Percentiles rank a stretch among this genome's conserved stretches.
phyloP scores from a whole-genome alignment of 2,113 vertebrate species.

The Lepus europaeus region DNA sequence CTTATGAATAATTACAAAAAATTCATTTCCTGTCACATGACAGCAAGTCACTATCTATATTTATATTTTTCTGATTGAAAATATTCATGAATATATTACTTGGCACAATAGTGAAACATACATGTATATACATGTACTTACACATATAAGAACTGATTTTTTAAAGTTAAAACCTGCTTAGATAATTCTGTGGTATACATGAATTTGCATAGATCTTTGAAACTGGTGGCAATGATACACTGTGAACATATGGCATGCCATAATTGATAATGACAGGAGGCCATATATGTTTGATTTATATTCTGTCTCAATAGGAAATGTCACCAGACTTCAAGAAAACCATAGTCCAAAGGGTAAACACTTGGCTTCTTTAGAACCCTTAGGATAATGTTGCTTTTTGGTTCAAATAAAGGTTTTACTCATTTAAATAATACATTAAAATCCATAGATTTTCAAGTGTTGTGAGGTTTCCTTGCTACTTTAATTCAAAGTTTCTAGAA shows the following conservation, averaged over 20 bases:
- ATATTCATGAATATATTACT: not conserved
- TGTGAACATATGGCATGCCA: slow-evolving; percentile 46
- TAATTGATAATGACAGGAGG: slow-evolving; percentile 47
- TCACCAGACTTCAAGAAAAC: slow-evolving; percentile 57
- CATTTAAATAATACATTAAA: slow-evolving; percentile 36
- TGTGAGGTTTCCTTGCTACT: not conserved
- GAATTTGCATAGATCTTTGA: slow-evolving; percentile 23
- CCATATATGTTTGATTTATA: slow-evolving; percentile 54
- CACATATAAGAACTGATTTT: not conserved
- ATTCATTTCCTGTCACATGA: not conserved
- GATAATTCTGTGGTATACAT: not conserved
- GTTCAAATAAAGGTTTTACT: not conserved
- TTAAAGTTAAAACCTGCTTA: not conserved
- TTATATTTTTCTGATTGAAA: not conserved
- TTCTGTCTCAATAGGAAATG: slow-evolving; percentile 48
- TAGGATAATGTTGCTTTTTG: not conserved
- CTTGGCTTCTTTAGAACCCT: not conserved
- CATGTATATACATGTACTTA: not conserved
- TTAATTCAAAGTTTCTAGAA: slow-evolving; percentile 36
- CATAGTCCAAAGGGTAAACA: not conserved
- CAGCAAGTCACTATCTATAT: not conserved
- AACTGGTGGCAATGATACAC: slow-evolving; percentile 55
- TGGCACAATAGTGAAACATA: not conserved
- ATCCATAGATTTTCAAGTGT: not conserved
- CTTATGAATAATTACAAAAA: not conserved